Base-by-base conservation (phyloP, 64 coral and sea anemone genomes). In the Pachyseris speciosa region DNA sequence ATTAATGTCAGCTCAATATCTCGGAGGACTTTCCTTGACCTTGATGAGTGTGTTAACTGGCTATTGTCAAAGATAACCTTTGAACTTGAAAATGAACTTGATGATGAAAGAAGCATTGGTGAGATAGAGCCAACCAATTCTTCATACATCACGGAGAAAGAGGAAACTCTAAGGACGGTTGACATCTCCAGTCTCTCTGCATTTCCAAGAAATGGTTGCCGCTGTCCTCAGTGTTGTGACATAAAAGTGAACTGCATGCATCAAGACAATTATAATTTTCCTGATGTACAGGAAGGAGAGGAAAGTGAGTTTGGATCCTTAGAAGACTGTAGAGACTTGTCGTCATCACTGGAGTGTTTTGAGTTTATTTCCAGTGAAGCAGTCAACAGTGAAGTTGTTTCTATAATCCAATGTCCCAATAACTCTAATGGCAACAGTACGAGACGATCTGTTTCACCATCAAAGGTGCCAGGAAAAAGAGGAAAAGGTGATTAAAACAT, bases 291-390 rank as follows among this genome's bases (percentile, higher is more conserved):
- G 26, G 28, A 50, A 6, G 16, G 44, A 4, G 37, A 83, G 42
- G 74, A 90, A 34, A 34, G 59, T 49, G 60, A 25, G 16, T 28
- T 19, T 37, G 24, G 33, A 32, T 42, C 11, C 11, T 13, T 69
- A 58, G 88, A 91, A 31, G 22, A 69, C 27, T 43, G 49, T 11
- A 84, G 53, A 32, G 66, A 84, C 37, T 37, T 74, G 10, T 67
- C 89, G 10, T 79, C 78, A 27, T 92, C 89, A 29, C 63, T 92
- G 37, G 89, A 92, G 37, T 84, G 89, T 92, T 92, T 92, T 92
- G 89, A 84, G 20, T 69, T 92, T 33, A 30, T 92, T 0, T 51
- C 29, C 17, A 36, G 22, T 81, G 52, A 30, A 0, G 16, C 15
- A 0, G 15, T 33, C 17, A 36, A 36, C 34, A 61, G 53, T 81